phyloP scores from a whole-genome alignment of 2,797 vertebrate species.

The Meriones psammophilus region DNA sequence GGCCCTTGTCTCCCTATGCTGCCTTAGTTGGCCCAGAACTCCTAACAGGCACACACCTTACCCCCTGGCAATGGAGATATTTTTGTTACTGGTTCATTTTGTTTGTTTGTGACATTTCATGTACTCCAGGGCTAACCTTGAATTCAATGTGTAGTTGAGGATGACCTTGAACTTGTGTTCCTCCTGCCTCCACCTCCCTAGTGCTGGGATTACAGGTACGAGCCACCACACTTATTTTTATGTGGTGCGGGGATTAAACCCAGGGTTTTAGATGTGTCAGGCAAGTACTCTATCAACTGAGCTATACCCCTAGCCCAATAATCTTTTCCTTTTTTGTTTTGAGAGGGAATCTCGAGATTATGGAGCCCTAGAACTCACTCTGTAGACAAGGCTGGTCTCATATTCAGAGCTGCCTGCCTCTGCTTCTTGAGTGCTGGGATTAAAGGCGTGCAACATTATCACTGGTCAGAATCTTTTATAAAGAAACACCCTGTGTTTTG shows the following conservation, averaged over 20 bases:
- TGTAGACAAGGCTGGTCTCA: background rate
- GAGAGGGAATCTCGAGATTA: background rate
- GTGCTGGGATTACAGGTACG: too few relatives aligned
- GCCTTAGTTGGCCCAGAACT: background rate
- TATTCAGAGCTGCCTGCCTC: too few relatives aligned
- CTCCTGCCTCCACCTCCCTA: too few relatives aligned
- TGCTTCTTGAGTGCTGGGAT: too few relatives aligned
- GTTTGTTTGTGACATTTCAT: background rate
- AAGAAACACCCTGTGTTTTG: background rate
- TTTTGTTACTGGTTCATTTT: background rate
- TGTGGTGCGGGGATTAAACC: background rate
- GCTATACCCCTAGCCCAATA: background rate
- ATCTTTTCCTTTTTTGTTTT: background rate
- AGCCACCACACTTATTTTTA: background rate
- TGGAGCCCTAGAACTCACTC: background rate
- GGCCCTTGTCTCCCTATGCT: background rate
- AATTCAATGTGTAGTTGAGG: too few relatives aligned
- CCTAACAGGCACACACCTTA: background rate
- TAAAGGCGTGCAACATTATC: background rate
- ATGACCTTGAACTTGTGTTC: too few relatives aligned
- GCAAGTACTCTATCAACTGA: background rate
- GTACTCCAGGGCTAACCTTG: background rate
- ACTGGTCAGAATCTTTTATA: background rate
- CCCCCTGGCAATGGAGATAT: background rate
- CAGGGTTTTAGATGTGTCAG: background rate